A percentile compares a stretch with the other conserved stretches of the same genome.
Conservation (phyloP, 2,113 vertebrate genomes). For the Podarcis raffonei region DNA sequence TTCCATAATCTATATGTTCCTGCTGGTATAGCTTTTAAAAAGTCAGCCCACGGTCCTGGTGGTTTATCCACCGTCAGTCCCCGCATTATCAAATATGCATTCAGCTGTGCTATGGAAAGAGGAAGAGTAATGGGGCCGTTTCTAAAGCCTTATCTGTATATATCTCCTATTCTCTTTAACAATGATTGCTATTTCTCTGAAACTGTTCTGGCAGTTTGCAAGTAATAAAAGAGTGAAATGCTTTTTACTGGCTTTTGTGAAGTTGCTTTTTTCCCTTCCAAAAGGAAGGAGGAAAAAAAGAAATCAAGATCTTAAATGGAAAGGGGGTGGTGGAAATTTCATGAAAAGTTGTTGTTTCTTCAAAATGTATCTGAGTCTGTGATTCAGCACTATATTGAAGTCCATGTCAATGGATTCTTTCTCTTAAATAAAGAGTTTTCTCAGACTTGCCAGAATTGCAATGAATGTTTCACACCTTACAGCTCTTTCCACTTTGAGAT, state of each 20-base stretch:
- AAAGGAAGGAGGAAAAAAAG: not conserved
- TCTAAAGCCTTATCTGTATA: constrained; percentile 12
- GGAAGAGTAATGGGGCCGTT: constrained; percentile 12
- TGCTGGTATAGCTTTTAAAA: not conserved
- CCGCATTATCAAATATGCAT: constrained; percentile 24
- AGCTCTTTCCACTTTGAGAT: not conserved
- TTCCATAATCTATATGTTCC: not conserved
- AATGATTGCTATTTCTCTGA: constrained; percentile 32
- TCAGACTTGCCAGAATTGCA: not conserved
- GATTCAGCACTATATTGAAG: not conserved
- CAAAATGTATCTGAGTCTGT: not conserved
- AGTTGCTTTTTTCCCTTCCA: not conserved
- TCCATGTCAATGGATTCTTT: not conserved
- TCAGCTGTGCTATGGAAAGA: not conserved
- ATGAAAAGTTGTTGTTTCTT: not conserved
- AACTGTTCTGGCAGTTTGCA: constrained; percentile 24
- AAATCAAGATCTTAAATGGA: not conserved
- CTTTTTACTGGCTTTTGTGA: constrained; percentile 22
- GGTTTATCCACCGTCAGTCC: not conserved
- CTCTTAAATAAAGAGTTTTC: not conserved
- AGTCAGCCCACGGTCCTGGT: not conserved
- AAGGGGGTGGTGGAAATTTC: not conserved
- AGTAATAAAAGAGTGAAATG: constrained; percentile 17
- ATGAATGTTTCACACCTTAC: not conserved
- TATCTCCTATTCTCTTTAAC: constrained; percentile 19